Evolutionary conservation across 2,797 vertebrate genomes (phyloP).

Genomic region (Sparidentex hasta): DNA sequence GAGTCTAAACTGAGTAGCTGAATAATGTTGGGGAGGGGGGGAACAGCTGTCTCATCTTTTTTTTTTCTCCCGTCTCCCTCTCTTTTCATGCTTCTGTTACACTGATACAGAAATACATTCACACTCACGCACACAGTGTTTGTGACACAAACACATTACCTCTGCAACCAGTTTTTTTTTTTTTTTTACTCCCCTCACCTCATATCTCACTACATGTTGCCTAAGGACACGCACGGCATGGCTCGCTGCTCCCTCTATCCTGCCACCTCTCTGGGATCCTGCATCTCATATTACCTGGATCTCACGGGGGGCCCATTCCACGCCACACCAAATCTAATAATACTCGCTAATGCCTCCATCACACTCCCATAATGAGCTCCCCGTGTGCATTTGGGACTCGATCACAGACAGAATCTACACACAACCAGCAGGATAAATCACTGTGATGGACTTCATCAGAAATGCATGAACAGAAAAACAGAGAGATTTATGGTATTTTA

Average conservation of each 20-base stretch:
- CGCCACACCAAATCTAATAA: conserved; percentile 74
- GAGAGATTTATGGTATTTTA: conserved; percentile 57
- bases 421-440: conserved; percentile 59
- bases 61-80: not conserved
- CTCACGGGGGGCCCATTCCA: conserved; percentile 55
- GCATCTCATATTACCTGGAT: conserved; percentile 68
- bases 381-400: conserved; percentile 46
- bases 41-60: conserved; percentile 15
- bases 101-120: conserved; percentile 15
- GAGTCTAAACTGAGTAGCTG: not conserved
- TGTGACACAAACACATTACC: conserved; percentile 35
- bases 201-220: conserved; percentile 42
- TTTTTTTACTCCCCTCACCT: conserved; percentile 22
- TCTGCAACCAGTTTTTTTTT: conserved; percentile 8
- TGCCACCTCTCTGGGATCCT: conserved; percentile 36
- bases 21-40: not conserved
- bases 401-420: conserved; percentile 57
- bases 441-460: conserved; percentile 52
- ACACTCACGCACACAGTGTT: conserved; percentile 10
- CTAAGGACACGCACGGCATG: conserved; percentile 27
- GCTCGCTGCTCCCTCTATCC: conserved; percentile 33
- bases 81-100: conserved; percentile 1
- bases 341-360: conserved; percentile 71
- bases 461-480: conserved; percentile 62
- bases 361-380: conserved; percentile 65